Evolutionary conservation across 1,140 invertebrate species (phyloP), one percentile per base, ranked within the genome.

Genomic region (Tetramorium simillimum): DNA sequence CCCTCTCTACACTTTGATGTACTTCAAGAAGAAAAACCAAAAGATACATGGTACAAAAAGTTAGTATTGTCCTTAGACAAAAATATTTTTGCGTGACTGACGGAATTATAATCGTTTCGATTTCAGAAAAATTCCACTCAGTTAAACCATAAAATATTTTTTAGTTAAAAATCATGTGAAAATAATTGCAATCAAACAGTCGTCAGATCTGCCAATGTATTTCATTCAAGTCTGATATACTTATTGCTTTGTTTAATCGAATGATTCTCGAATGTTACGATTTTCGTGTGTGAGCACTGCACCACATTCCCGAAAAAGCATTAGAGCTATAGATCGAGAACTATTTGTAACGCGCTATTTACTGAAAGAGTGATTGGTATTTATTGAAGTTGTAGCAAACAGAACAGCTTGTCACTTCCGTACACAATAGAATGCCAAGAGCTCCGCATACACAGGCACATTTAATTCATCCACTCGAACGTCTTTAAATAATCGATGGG

Each of bases 401-500:
- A 84, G 53, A 75, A 75, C 51, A 60, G 21, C 24, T 84, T 40
- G 69, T 49, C 53, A 49, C 53, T 84, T 75, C 6, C 40, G 53
- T 3, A 24, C 14, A 33, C 53, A 82, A 60, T 58, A 60, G 7
- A 84, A 37, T n/a, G 33, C 14, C 67, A 58, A 84, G 24, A 73
- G 40, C 40, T 60, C 43, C 51, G 14, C 37, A 75, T 18, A 58
- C 40, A 84, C 51, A 60, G 18, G 12, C 24, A n/a, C 69, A 73
- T 82, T 82, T 73, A 60, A 60, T 84, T 75, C 80, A 84, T 62
- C 37, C 28, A 65, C 28, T 77, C 43, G 28, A 78, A 65, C 73
- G 40, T 78, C 62, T 78, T 85, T 85, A 85, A 85, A 85, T 78
- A 85, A 62, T 85, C 46, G 24, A 85, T 78, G 58, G 16, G 3